A percentile compares a stretch with the other conserved stretches of the same genome.
Conservation (phyloP, 2,888 invertebrate species). For the Brachyptera putata region DNA sequence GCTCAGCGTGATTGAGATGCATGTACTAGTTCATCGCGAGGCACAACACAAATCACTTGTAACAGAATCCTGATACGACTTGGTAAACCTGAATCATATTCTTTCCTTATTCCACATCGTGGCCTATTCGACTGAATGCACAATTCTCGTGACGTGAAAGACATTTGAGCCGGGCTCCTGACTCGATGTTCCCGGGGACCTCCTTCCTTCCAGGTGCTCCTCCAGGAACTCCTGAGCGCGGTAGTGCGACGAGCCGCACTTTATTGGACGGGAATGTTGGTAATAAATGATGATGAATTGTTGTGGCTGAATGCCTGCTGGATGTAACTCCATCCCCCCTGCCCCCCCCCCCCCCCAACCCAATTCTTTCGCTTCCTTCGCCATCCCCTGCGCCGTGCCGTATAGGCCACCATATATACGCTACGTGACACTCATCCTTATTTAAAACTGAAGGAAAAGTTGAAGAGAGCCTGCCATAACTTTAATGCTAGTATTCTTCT, state of each 20-base stretch:
- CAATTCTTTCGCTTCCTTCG: conserved; percentile 1
- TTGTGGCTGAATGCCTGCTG: conserved; percentile 15
- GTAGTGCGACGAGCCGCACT: background rate
- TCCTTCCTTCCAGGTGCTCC: background rate
- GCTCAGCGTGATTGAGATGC: too few species aligned
- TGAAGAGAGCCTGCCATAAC: conserved; percentile 26
- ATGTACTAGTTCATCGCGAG: too few species aligned
- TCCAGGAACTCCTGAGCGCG: background rate
- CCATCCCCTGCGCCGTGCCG: conserved; percentile 1
- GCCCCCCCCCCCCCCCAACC: background rate
- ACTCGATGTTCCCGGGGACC: too few species aligned
- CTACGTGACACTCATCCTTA: conserved; percentile 30
- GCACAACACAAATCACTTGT: too few species aligned
- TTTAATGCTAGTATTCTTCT: conserved; percentile 22
- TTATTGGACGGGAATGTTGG: conserved; percentile 30
- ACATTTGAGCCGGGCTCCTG: too few species aligned
- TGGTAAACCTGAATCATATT: too few species aligned
- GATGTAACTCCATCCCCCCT: background rate
- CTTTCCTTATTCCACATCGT: too few species aligned
- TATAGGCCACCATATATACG: background rate
- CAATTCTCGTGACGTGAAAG: too few species aligned
- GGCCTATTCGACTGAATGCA: too few species aligned
- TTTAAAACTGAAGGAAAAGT: conserved; percentile 29
- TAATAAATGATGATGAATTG: conserved; percentile 32
- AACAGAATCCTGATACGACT: too few species aligned